Conservation (phyloP, 2,797 vertebrate species). For the Mastacembelus armatus region DNA sequence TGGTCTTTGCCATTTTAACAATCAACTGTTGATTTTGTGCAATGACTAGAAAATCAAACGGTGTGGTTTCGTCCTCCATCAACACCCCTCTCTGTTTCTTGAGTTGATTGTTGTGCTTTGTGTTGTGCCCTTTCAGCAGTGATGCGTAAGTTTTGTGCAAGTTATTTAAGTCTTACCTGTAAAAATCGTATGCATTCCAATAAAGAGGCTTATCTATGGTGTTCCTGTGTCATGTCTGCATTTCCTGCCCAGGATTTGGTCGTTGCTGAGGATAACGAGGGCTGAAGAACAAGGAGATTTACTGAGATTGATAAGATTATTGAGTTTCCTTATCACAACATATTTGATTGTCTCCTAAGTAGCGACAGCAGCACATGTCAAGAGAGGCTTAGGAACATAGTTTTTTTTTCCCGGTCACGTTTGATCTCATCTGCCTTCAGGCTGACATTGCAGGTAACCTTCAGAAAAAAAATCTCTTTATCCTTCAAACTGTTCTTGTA, state of each 20-base stretch:
- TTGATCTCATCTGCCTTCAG: constrained; percentile 1
- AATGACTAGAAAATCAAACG: constrained; percentile 38
- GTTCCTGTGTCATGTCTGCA: background rate
- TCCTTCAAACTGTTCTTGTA: background rate
- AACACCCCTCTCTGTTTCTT: constrained; percentile 30
- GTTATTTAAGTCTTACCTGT: constrained; percentile 81
- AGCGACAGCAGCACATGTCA: background rate
- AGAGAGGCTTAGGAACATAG: background rate
- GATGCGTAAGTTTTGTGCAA: constrained; percentile 36
- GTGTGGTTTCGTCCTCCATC: constrained; percentile 16
- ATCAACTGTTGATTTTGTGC: constrained; percentile 44
- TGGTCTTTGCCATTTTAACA: constrained; percentile 20
- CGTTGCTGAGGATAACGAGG: background rate
- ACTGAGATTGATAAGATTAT: constrained; percentile 5
- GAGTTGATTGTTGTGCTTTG: constrained; percentile 51
- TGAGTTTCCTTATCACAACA: constrained; percentile 12
- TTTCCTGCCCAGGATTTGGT: background rate
- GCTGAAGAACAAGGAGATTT: constrained; percentile 11
- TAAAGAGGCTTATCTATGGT: constrained; percentile 74
- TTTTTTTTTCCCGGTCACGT: background rate
- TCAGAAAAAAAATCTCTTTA: background rate
- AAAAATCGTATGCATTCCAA: constrained; percentile 64
- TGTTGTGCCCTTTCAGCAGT: constrained; percentile 59
- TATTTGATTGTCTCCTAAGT: background rate
- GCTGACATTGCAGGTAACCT: background rate